These are phyloP conservation scores for Coelogynopora nodosa DNA, from an alignment of 2,888 invertebrate species.

Conservation along the genomic window DNA sequence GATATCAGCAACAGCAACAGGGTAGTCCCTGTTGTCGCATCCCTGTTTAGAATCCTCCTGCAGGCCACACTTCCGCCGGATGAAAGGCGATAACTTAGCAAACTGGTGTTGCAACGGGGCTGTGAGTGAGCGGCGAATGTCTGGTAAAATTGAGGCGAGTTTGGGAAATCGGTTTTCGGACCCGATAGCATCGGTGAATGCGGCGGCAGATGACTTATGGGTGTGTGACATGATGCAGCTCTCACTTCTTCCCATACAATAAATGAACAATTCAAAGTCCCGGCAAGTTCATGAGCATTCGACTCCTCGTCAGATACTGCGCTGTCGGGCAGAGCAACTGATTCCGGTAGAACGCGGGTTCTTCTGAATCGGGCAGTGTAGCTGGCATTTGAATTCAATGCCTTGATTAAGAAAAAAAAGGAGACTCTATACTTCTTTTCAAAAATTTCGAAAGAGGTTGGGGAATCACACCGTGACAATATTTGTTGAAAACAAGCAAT, in stretches of 20 bases:
- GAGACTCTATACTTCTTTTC: neutral
- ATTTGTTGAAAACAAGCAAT: no score
- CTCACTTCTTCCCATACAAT: no score
- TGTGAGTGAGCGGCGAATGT: neutral
- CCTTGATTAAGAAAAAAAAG: neutral
- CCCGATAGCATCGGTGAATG: neutral
- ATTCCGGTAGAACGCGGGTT: neutral
- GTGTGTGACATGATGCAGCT: no score
- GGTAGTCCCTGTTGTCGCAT: no score
- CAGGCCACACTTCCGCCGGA: slow-evolving; percentile 7
- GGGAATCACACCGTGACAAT: no score
- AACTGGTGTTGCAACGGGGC: neutral
- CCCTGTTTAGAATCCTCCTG: no score
- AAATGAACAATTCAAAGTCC: neutral
- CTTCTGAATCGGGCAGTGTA: neutral
- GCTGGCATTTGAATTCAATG: neutral
- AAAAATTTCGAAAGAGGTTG: neutral
- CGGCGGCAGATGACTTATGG: neutral
- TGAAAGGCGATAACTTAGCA: neutral
- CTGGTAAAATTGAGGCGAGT: neutral
- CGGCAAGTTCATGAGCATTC: slow-evolving; percentile 2
- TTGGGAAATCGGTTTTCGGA: neutral
- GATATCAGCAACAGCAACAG: no score
- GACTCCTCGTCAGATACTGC: slow-evolving; percentile 7
- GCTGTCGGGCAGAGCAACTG: neutral